These are phyloP conservation scores for Falco peregrinus DNA, from an alignment of 2,797 vertebrate species.

Conservation along the genomic window DNA sequence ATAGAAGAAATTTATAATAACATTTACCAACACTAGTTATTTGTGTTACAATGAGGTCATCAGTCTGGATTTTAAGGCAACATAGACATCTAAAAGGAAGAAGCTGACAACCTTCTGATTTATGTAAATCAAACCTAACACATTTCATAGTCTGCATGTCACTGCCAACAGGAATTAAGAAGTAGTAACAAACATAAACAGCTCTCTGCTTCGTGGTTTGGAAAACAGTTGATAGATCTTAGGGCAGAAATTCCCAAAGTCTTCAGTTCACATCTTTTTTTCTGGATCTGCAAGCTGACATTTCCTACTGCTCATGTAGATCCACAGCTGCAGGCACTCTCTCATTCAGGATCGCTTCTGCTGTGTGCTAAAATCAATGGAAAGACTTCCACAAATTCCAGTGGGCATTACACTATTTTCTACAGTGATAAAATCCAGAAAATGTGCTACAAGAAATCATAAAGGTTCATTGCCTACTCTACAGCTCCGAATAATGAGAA, in stretches of 20 bases:
- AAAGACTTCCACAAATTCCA: neutral
- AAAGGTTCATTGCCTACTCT: neutral
- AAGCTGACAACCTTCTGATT: slow-evolving; percentile 65
- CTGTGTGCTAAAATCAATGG: neutral
- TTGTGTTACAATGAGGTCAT: slow-evolving; percentile 67
- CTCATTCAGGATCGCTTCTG: neutral
- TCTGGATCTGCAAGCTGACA: neutral
- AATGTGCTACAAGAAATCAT: neutral
- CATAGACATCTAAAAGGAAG: slow-evolving; percentile 48
- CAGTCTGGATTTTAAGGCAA: slow-evolving; percentile 48
- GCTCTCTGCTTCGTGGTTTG: neutral
- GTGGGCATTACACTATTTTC: neutral
- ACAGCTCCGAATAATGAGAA: neutral
- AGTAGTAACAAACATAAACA: slow-evolving; percentile 67
- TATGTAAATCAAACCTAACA: slow-evolving; percentile 68
- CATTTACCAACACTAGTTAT: slow-evolving; percentile 63
- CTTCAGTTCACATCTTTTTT: neutral
- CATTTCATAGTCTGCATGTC: slow-evolving; percentile 58
- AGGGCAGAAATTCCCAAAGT: slow-evolving; percentile 17
- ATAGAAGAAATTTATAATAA: slow-evolving; percentile 57
- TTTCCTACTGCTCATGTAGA: neutral
- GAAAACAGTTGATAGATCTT: slow-evolving; percentile 44
- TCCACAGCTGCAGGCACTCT: neutral
- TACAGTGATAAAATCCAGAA: neutral
- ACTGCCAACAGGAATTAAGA: slow-evolving; percentile 62